phyloP scores from a whole-genome alignment of 2,113 vertebrate genomes.

The Ictalurus furcatus region DNA sequence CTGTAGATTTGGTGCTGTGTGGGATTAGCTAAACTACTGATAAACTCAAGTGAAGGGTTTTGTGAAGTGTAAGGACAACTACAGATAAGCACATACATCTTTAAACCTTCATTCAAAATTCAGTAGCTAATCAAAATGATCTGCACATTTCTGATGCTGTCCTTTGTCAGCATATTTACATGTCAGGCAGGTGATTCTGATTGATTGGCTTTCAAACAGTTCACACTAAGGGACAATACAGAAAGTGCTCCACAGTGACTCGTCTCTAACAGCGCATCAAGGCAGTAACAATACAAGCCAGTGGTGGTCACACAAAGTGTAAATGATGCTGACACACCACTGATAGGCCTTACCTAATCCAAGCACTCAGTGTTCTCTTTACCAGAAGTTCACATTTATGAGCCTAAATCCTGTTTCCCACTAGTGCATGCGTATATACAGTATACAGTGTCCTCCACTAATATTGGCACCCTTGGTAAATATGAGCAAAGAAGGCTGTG shows the following conservation, averaged over 20 bases:
- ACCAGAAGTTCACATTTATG: not conserved
- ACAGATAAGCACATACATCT: not conserved
- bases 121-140: not conserved
- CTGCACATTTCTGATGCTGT: not conserved
- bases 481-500: no score
- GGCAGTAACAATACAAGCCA: conserved; percentile 19
- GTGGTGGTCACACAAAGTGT: conserved; percentile 13
- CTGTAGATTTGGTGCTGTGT: not conserved
- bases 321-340: not conserved
- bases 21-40: not conserved
- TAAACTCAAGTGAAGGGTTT: not conserved
- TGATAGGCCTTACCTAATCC: not conserved
- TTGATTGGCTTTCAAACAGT: not conserved
- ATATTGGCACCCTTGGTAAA: no score
- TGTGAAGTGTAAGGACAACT: not conserved
- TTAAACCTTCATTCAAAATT: not conserved
- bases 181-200: not conserved
- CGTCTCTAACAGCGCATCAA: conserved; percentile 12
- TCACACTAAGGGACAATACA: conserved; percentile 26
- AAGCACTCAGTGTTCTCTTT: not conserved
- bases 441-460: no score
- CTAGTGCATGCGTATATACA: not conserved
- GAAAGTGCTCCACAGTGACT: conserved; percentile 31
- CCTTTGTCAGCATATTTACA: not conserved
- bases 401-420: not conserved